Base-by-base conservation (phyloP, 2,113 vertebrate genomes). In the Paralichthys olivaceus region DNA sequence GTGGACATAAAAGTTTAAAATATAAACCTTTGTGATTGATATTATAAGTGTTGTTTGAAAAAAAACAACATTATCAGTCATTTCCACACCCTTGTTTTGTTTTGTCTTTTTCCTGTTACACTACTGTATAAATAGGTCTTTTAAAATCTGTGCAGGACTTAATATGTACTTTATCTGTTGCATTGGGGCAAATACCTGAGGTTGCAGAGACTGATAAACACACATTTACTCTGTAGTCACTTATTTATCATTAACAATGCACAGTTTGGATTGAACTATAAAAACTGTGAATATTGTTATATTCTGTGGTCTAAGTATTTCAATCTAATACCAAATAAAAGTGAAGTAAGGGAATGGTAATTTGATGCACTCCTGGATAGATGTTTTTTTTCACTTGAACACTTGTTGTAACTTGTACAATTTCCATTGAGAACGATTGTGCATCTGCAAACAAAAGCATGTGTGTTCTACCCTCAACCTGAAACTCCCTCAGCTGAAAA, bases 401-500 rank as follows among this genome's bases (percentile, higher is more conserved):
- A 40, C 32, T 34, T 34, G 32, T 34, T 53, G 17, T n/a, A 20
- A 20, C 2, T 51, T 13, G 4, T 20, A 22, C 29, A 60, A n/a
- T 53, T 7, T 65, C 12, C 17, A 7, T 3, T 61, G 7, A 17
- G 14, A 22, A 5, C 3, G 5, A 14, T 3, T 55, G 25, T 25
- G 7, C 9, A 26, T 7, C 7, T 26, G 4, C 14, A 1, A 20
- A 62, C 57, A 61, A n/a, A 67, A 28, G 53, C 13, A 5, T 45
- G 25, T 70, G 53, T 61, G 14, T 45, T 63, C 47, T 23, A 7
- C 4, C 43, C 17, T 51, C 20, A 43, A 25, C 37, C 60, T 75
- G 61, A 79, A 60, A 75, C 28, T 29, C 25, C 14, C 11, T 17
- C 28, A 54, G 13, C 26, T 65, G 19, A 4, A 60, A 29, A 64